These are phyloP conservation scores for Noctuana brunneofusca DNA, from an alignment of 2,888 invertebrate genomes.

Conservation along the genomic window DNA sequence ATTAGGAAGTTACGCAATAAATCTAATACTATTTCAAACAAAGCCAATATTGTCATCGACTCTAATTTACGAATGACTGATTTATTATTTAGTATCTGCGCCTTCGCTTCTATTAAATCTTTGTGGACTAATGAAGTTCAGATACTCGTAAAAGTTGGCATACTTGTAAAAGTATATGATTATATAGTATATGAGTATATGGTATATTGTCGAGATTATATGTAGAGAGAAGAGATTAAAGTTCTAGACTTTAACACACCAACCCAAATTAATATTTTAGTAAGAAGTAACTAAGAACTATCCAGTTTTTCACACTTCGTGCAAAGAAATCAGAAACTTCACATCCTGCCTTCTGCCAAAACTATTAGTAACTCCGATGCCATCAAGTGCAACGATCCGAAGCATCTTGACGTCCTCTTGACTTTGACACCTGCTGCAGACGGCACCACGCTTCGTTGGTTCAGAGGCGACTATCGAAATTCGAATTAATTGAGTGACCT, in stretches of 20 bases:
- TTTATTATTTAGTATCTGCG: conserved; percentile 1
- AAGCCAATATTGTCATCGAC: conserved; percentile 8
- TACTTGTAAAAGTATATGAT: too few relatives aligned
- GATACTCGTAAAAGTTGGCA: too few relatives aligned
- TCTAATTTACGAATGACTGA: conserved; percentile 9
- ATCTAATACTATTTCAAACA: background rate
- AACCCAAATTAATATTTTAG: background rate
- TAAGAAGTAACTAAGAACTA: background rate
- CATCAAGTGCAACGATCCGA: conserved; percentile 28
- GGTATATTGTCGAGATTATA: background rate
- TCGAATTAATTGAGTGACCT: conserved; percentile 26
- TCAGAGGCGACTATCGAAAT: conserved; percentile 18
- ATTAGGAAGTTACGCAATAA: conserved; percentile 5
- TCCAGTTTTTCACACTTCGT: background rate
- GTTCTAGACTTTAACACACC: background rate
- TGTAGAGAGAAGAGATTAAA: too few relatives aligned
- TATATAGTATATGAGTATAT: too few relatives aligned
- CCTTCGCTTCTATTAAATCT: background rate
- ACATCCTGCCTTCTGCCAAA: conserved; percentile 1
- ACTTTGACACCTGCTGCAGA: conserved; percentile 43
- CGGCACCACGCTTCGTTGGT: conserved; percentile 41
- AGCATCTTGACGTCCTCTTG: conserved; percentile 21
- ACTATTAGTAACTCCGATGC: conserved; percentile 16
- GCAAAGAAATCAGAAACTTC: background rate
- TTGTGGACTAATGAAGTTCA: background rate